Base-by-base conservation (phyloP, 1,140 invertebrate genomes). In the Papilio xuthus region DNA sequence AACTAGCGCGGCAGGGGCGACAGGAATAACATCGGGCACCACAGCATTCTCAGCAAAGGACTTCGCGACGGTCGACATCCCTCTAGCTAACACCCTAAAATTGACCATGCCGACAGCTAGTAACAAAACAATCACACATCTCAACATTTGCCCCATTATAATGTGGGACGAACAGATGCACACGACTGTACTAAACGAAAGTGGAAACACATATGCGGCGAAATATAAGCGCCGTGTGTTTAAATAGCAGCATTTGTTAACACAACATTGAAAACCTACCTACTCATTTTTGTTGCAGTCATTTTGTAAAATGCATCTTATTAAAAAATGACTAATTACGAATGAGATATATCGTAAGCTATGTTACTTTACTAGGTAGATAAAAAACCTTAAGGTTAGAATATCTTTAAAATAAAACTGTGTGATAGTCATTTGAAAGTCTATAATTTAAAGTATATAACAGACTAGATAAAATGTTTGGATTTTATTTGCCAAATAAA, bases 1-100 rank as follows among this genome's bases (percentile, higher is more conserved):
- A 0, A 79, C 75, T 32, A 88, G 70, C 26, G 87, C 84, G 18
- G 80, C 41, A 0, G 93, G 93, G 10, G 92, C 92, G 41, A 88
- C 89, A 0, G 89, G 71, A 20, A 94, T 78, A 37, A 94, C 93
- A 82, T 94, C 93, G 2, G 92, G 90, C 20, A 94, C 92, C 73
- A 94, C 89, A 6, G 84, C 85, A 69, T 92, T 77, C 1, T 81
- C 71, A 41, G 88, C 84, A 79, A 94, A 94, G 18, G 84, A 83
- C 82, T 89, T 91, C n/a, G 88, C 87, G 28, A 94, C 82, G n/a
- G 88, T 87, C 75, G 94, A 88, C 93, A 94, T 94, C 15, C 85
- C 88, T 89, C 93, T 84, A 32, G 87, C 86, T 70, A 94, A 81
- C 84, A 93, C 86, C 88, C 92, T 93, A 90, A 92, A 94, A 93